Percentiles rank a stretch among this genome's conserved stretches.
These are phyloP conservation scores for Porphyrio hochstetteri DNA, from an alignment of 2,113 vertebrate genomes.

Conservation along the genomic window DNA sequence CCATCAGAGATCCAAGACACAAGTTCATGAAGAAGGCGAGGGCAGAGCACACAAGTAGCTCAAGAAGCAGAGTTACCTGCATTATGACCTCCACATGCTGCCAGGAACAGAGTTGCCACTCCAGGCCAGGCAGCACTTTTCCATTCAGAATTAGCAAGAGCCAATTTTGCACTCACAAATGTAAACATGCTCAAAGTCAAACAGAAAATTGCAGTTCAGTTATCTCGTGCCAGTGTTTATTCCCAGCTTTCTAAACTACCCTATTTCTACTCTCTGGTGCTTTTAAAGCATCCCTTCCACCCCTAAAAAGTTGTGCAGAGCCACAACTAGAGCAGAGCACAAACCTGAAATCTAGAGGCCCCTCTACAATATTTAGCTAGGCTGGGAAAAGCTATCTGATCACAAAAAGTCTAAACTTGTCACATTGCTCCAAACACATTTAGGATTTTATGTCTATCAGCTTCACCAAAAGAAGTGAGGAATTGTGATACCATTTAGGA, in stretches of 20 bases:
- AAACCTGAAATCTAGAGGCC: neutral
- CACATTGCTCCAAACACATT: neutral
- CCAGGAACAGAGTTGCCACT: neutral
- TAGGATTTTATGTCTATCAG: neutral
- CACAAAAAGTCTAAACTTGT: neutral
- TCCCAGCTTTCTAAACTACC: neutral
- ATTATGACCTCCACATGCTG: neutral
- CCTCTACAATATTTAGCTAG: neutral
- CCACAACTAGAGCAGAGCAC: neutral
- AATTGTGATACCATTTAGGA: neutral
- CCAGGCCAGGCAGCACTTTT: neutral
- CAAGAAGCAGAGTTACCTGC: neutral
- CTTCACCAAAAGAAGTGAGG: neutral
- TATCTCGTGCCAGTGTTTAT: neutral
- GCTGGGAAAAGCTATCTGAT: neutral
- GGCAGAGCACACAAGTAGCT: neutral
- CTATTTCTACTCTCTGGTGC: neutral
- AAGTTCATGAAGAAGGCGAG: neutral
- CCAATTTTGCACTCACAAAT: neutral
- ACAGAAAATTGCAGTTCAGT: neutral
- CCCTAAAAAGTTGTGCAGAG: neutral
- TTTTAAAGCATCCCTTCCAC: neutral
- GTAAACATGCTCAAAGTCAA: neutral
- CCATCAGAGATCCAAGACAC: neutral
- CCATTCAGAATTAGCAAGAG: neutral